phyloP scores from a whole-genome alignment of 2,113 vertebrate species.

The Amblyopsis rosae region DNA sequence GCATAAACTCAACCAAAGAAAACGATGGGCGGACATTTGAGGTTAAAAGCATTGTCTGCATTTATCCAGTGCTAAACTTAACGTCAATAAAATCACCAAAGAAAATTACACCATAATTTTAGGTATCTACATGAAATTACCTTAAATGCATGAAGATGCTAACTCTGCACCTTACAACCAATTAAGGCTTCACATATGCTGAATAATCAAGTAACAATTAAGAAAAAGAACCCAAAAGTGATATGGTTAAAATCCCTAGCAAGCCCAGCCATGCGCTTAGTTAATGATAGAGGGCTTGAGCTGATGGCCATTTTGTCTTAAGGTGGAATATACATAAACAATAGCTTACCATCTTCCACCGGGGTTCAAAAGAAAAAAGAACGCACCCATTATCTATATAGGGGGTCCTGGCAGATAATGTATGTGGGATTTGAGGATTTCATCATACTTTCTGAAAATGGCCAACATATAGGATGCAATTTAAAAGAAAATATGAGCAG shows the following conservation, averaged over 20 bases:
- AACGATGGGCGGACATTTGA: neutral
- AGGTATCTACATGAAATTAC: constrained; percentile 20
- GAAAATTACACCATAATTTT: neutral
- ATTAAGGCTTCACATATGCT: constrained; percentile 16
- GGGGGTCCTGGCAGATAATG: constrained; percentile 5
- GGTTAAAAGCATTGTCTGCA: no score
- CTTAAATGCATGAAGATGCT: constrained; percentile 17
- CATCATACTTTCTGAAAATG: neutral
- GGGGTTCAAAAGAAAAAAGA: constrained; percentile 2
- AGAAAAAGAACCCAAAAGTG: constrained; percentile 26
- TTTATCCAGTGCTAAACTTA: no score
- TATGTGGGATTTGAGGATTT: constrained; percentile 2
- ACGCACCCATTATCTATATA: neutral
- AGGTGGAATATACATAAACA: constrained; percentile 51
- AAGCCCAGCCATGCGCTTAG: constrained; percentile 30
- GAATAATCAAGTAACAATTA: constrained; percentile 14
- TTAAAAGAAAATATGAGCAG: neutral
- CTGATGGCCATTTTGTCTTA: constrained; percentile 17
- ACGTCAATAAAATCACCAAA: no score
- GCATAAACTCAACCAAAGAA: neutral
- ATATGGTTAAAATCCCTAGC: constrained; percentile 23
- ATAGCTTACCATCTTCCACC: constrained; percentile 15
- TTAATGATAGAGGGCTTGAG: constrained; percentile 40
- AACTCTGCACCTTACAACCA: neutral
- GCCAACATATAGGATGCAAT: neutral